These are phyloP conservation scores for Psittacus erithacus DNA, from an alignment of 2,113 vertebrate species.

Conservation along the genomic window DNA sequence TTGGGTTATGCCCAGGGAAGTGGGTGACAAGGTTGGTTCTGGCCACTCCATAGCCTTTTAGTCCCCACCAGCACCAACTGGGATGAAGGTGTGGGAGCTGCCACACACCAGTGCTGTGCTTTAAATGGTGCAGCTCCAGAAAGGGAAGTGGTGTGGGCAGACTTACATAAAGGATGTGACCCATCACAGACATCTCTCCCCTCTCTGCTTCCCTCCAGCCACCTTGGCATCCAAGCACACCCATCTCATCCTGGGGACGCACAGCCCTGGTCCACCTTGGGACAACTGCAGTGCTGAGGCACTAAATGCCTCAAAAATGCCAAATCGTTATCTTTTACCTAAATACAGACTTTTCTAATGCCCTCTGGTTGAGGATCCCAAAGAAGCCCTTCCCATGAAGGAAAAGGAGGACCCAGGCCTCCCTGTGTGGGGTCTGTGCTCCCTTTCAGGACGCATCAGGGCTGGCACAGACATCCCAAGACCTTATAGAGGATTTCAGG, in stretches of 20 bases:
- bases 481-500: not conserved
- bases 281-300: not conserved
- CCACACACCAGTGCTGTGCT: not conserved
- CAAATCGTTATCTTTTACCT: not conserved
- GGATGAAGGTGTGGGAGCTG: not conserved
- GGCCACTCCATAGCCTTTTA: not conserved
- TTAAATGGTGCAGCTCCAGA: not conserved
- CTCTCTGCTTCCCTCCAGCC: not conserved
- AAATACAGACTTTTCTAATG: not conserved
- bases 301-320: not conserved
- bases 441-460: not conserved
- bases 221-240: not conserved
- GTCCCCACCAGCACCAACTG: fast-evolving
- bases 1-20: not conserved
- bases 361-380: not conserved
- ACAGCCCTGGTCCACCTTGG: not conserved
- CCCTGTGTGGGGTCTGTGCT: fast-evolving
- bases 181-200: not conserved
- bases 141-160: not conserved
- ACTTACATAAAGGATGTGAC: not conserved
- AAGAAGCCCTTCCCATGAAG: not conserved
- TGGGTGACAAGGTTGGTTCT: not conserved
- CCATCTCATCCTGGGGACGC: not conserved
- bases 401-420: not conserved
- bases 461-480: not conserved